Percentiles rank a stretch among this genome's conserved stretches.
phyloP scores from a whole-genome alignment of 2,113 vertebrate species.

The Corythoichthys intestinalis region DNA sequence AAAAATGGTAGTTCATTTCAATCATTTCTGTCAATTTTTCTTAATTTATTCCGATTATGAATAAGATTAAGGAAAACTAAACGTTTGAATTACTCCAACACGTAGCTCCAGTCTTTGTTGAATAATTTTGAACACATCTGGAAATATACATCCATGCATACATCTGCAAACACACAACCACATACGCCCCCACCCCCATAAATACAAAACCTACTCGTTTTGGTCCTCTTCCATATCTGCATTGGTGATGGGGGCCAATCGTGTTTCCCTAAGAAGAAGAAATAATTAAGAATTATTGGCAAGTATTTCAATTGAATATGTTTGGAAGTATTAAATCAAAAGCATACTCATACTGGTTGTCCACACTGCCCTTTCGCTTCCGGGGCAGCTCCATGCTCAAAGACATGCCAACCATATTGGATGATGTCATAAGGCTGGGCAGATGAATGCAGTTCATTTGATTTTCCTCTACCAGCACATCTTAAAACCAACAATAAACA shows the following conservation, averaged over 20 bases:
- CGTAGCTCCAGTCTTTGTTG: no score
- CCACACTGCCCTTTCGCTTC: conserved; percentile 84
- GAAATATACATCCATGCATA: background rate
- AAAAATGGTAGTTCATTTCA: no score
- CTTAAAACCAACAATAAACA: conserved; percentile 12
- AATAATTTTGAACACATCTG: no score
- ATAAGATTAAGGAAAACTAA: no score
- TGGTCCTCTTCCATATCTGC: conserved; percentile 74
- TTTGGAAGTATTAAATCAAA: background rate
- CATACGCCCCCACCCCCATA: background rate
- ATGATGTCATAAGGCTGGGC: conserved; percentile 68
- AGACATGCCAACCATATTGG: conserved; percentile 51
- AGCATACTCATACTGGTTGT: conserved; percentile 67
- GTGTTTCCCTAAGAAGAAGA: conserved; percentile 66
- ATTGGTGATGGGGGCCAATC: conserved; percentile 62
- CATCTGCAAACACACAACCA: background rate
- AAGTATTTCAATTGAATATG: conserved; percentile 7
- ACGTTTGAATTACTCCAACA: no score
- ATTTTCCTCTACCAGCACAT: conserved; percentile 69
- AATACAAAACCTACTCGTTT: conserved; percentile 75
- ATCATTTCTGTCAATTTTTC: no score
- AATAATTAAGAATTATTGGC: background rate
- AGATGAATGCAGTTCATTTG: conserved; percentile 52
- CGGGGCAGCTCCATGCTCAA: conserved; percentile 75
- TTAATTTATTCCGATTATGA: no score